Percentiles rank a stretch among this genome's conserved stretches.
phyloP scores from a whole-genome alignment of 1,140 invertebrate genomes.

The Andrena cerasifolii region DNA sequence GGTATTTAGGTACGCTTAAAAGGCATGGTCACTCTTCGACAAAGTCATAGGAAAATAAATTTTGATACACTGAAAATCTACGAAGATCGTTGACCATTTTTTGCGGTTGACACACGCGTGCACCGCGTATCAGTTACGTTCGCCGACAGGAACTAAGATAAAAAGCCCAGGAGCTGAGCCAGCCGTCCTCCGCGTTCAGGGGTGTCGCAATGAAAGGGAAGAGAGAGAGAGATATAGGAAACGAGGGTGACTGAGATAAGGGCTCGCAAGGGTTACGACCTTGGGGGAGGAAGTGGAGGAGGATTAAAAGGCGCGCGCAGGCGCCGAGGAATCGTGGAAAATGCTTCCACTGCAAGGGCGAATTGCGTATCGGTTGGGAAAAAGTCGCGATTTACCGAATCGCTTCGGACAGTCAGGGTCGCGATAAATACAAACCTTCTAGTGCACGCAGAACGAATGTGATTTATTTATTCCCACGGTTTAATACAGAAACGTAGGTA shows the following conservation, averaged over 20 bases:
- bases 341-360: not conserved
- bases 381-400: not conserved
- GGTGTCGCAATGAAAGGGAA: conserved; percentile 11
- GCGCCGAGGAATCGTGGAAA: conserved; percentile 30
- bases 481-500: too few relatives aligned
- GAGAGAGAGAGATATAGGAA: conserved; percentile 49
- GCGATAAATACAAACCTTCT: not conserved
- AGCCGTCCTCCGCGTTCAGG: conserved; percentile 3
- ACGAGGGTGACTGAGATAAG: conserved; percentile 60
- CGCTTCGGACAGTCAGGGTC: not conserved
- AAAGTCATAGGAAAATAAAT: too few relatives aligned
- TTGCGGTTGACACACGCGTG: not conserved
- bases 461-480: too few relatives aligned
- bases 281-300: conserved; percentile 39
- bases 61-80: not conserved
- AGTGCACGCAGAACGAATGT: not conserved
- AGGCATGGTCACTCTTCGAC: too few relatives aligned
- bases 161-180: conserved; percentile 37
- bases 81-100: conserved; percentile 25
- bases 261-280: conserved; percentile 50
- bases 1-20: too few relatives aligned
- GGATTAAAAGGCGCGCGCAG: conserved; percentile 52
- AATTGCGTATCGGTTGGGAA: not conserved
- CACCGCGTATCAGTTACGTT: conserved; percentile 43
- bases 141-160: conserved; percentile 48